Evolutionary conservation across 2,888 invertebrate species (phyloP).

Genomic region (Hydrotaea cyrtoneurina): DNA sequence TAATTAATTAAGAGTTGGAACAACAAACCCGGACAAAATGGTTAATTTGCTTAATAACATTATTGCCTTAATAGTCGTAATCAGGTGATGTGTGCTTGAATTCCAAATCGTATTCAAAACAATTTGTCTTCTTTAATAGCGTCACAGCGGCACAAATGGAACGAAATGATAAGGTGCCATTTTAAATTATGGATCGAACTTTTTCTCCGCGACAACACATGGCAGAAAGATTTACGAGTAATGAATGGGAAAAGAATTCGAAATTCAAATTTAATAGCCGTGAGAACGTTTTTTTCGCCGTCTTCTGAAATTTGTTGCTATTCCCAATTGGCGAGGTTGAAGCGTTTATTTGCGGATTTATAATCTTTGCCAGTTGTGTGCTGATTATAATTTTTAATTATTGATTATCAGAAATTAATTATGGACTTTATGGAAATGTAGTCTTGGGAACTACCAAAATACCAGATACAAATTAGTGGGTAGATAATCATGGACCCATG

Average conservation of each 20-base stretch:
- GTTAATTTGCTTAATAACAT: slow-evolving; percentile 34
- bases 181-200: neutral
- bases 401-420: neutral
- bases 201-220: neutral
- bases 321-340: neutral
- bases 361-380: neutral
- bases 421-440: too few species aligned
- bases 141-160: neutral
- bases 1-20: slow-evolving; percentile 19
- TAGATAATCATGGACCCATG: too few species aligned
- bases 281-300: neutral
- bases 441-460: too few species aligned
- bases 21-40: slow-evolving; percentile 7
- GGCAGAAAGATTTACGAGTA: neutral
- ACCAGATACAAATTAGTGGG: too few species aligned
- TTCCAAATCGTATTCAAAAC: slow-evolving; percentile 1
- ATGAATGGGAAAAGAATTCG: neutral
- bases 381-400: neutral
- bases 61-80: slow-evolving; percentile 28
- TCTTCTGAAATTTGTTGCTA: too few species aligned
- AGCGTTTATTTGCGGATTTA: neutral
- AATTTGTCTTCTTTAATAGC: slow-evolving; percentile 29
- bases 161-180: neutral
- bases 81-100: slow-evolving; percentile 17
- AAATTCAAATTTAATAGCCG: neutral